Evolutionary conservation across 2,888 invertebrate genomes (phyloP).

Genomic region (Lutraria lutraria): DNA sequence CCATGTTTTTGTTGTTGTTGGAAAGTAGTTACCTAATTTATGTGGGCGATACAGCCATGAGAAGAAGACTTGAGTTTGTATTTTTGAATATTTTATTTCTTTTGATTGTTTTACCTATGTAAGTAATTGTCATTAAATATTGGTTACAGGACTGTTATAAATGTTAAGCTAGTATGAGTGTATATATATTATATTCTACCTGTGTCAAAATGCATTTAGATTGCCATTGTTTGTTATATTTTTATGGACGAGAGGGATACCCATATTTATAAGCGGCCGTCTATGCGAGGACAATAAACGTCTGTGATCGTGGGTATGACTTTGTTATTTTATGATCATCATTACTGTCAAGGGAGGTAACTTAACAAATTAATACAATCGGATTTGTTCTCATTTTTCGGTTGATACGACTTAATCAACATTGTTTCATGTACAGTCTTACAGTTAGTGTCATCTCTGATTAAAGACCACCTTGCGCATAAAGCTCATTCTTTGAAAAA

Average conservation of each 20-base stretch:
- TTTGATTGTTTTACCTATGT: conserved; percentile 39
- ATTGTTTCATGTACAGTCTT: too few relatives aligned
- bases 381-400: too few relatives aligned
- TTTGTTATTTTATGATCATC: background rate
- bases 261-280: conserved; percentile 44
- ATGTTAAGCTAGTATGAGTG: conserved; percentile 40
- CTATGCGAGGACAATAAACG: conserved; percentile 49
- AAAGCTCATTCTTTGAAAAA: too few relatives aligned
- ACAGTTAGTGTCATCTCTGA: too few relatives aligned
- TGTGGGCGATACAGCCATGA: background rate
- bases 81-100: conserved; percentile 8
- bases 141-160: conserved; percentile 42
- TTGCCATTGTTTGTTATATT: conserved; percentile 43
- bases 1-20: conserved; percentile 16
- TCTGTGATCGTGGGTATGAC: conserved; percentile 39
- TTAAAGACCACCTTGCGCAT: too few relatives aligned
- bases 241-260: conserved; percentile 50
- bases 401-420: too few relatives aligned
- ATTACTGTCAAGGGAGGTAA: too few relatives aligned
- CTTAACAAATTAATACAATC: too few relatives aligned
- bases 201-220: conserved; percentile 48
- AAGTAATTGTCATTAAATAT: conserved; percentile 50
- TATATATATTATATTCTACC: conserved; percentile 39
- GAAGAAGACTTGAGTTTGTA: background rate
- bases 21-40: background rate